Base-by-base conservation (phyloP, 2,113 vertebrate species). In the Hemiscyllium ocellatum region DNA sequence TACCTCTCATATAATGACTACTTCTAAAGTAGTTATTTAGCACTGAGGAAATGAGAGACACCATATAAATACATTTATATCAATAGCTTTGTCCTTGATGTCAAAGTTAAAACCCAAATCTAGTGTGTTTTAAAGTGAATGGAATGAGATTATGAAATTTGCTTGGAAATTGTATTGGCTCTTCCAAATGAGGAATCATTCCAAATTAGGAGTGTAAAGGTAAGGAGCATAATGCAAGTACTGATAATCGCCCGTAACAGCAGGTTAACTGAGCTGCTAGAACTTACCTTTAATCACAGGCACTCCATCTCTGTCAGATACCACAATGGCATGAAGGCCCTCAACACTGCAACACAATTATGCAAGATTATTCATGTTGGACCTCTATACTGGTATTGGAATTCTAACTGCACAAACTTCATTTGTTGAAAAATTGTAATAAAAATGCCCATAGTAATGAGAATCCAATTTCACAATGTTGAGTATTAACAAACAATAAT, bases 291-390 rank as follows among this genome's bases (percentile, higher is more conserved):
- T 99, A 96, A 99, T 98, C 95, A 99, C 98, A 22, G 99, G 99
- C 72, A 99, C 99, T 0, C 99, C 99, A 42, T 99, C 99, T 96
- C 99, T 97, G 52, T 99, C 99, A 12, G 99, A 99, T 95, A 99
- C 98, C 0, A 99, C 98, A 29, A 99, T 98, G 5, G 99, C 99
- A 97, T 99, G 99, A 95, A 99, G 99, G 42, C 98, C 99, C 97
- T 99, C 99, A 96, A 99, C 98, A 7, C 99, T 99, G 96, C 0
- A 5, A 69, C 95, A 96, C 95, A 20, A 65, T 87, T 24, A 69
- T 10, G 15, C 95, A 90, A 13, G 66, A 22, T 95, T 66, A 85
- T 69, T 87, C 24, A 68, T 5, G 1, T 1, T 50, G 50, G 10
- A 95, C 5, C 50, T 80, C 26, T 95, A 22, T 5, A 87, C n/a